Evolutionary conservation across 2,888 invertebrate genomes (phyloP), one percentile per base, ranked within the genome.

Genomic region (Hesperia comma): DNA sequence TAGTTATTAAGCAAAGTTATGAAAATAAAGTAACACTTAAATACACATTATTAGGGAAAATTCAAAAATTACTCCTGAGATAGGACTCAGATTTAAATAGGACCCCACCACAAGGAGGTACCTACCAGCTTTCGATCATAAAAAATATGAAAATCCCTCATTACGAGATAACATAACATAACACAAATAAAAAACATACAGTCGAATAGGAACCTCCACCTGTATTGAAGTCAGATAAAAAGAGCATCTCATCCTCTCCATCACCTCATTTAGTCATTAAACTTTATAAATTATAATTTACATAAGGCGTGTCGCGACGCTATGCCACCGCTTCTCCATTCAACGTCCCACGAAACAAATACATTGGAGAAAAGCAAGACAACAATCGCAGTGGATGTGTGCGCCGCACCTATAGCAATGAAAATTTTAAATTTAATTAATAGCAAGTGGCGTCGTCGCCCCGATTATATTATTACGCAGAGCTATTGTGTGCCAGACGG

Each of bases 401-500:
- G 74, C 72, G 70, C 66, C 69, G 74, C 75, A 75, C 75, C 72
- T 75, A 72, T 71, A 77, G 84, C 82, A 83, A 87, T 88, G 88
- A 83, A 87, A 86, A 90, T 90, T 89, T 91, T 86, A 89, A 91
- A 88, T 90, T 90, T 87, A 91, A 91, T 91, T 91, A 91, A 90
- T 89, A 80, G 84, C 86, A 86, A 89, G 88, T 88, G 87, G 84
- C 85, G 85, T 82, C 85, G 85, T 81, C 81, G 80, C 79, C 75
- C 83, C 86, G 89, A 89, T 91, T 90, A 90, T 90, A 90, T 88
- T 90, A 90, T 90, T 85, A 88, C 84, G 86, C 81, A 76, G 81
- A 70, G 79, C 77, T 69, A 85, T 87, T 90, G 87, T 87, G 81
- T 56, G 72, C 72, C 78, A 75, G 81, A 74, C 77, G 79, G 70